Base-by-base conservation (phyloP, 2,113 vertebrate species). In the Sorex fumeus region DNA sequence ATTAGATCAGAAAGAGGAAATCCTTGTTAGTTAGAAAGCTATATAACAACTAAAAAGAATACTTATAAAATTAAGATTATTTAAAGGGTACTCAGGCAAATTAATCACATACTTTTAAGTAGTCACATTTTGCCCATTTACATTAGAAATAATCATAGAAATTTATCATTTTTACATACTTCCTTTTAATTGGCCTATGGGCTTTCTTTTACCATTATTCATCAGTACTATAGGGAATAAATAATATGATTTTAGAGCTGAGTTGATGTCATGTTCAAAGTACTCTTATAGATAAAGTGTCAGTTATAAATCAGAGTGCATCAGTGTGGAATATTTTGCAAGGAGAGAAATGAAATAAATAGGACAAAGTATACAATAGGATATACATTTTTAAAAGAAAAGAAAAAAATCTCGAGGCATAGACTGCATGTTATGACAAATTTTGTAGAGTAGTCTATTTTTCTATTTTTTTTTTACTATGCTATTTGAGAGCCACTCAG, bases 151-250 rank as follows among this genome's bases (percentile, higher is more conserved):
- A 60, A 76, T 57, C 34, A 67, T 23, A 79, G 28, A 91, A 28
- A 66, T 57, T 70, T 84, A 66, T 81, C 81, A 66, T 23, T 66
- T 95, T 93, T 89, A 67, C 9, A 34, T 21, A 70, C 84, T 84
- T 80, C 19, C 11, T 92, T 40, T 19, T 84, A 75, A 30, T 1
- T 77, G 76, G 13, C 27, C 13, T 10, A 78, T 45, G 18, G 62
- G 3, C 28, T 70, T 43, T 74, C 40, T 40, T 45, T 87, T 77
- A 67, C 40, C 72, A 87, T 76, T 53, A 60, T 23, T 84, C 16
- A 27, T 76, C 78, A 91, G 76, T 82, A 36, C 75, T 71, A 47
- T 34, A 84, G 8, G 16, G 15, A 69, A 78, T 8, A 0, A 8
- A 62, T n/a, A 69, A 90, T 74, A 50, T 62, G 8, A 76, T 71